phyloP scores from a whole-genome alignment of 2,113 vertebrate species.

The Corvus hawaiiensis region DNA sequence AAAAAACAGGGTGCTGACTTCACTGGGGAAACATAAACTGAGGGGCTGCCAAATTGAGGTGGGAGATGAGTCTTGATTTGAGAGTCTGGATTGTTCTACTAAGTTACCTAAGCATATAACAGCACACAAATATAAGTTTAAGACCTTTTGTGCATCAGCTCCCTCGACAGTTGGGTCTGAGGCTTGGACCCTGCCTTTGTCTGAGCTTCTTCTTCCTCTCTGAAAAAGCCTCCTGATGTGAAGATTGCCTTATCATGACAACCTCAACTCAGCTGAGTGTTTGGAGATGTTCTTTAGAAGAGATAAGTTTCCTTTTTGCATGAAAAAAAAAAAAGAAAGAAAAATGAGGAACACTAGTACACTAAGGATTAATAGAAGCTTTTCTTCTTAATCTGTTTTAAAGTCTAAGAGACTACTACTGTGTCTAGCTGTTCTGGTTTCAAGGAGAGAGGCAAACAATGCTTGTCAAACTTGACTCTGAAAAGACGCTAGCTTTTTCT shows the following conservation, averaged over 20 bases:
- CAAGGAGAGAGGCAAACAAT: neutral
- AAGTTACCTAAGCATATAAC: neutral
- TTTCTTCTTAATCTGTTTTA: conserved; percentile 7
- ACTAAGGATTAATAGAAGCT: neutral
- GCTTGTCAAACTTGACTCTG: conserved; percentile 40
- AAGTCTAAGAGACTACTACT: neutral
- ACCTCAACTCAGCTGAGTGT: neutral
- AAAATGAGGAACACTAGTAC: neutral
- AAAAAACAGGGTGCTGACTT: neutral
- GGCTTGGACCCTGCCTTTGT: conserved; percentile 22
- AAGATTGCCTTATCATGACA: conserved; percentile 58
- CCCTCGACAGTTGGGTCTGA: conserved; percentile 35
- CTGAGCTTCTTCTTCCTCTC: conserved; percentile 43
- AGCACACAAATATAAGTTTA: neutral
- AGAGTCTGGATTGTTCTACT: neutral
- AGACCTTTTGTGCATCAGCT: neutral
- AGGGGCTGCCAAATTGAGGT: neutral
- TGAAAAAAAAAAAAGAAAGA: neutral
- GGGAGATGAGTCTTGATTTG: neutral
- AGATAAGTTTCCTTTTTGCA: conserved; percentile 31
- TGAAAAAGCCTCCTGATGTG: conserved; percentile 45
- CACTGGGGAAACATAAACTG: neutral
- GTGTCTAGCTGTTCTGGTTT: neutral
- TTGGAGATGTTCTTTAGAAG: neutral
- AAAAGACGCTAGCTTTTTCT: conserved; percentile 28